Conservation (phyloP, 1,140 invertebrate species). For the Schlechtendalia chinensis region DNA sequence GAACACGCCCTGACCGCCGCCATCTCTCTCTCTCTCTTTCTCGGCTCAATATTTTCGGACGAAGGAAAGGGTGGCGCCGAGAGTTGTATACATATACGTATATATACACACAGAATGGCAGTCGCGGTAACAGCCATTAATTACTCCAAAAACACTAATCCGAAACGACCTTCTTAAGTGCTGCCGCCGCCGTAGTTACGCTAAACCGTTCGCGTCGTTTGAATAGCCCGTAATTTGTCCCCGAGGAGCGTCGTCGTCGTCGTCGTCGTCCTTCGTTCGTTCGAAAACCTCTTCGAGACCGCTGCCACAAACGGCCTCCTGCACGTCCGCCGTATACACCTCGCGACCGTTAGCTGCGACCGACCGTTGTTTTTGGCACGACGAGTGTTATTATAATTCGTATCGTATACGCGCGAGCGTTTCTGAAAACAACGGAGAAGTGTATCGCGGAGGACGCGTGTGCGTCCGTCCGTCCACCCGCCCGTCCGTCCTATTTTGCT, state of each 20-base stretch:
- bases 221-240: slow-evolving; percentile 37
- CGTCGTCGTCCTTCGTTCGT: no score
- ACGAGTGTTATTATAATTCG: not conserved
- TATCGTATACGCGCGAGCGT: no score
- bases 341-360: no score
- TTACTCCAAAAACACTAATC: slow-evolving; percentile 2
- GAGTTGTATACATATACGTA: not conserved
- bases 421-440: no score
- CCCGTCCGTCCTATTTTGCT: no score
- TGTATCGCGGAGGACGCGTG: no score
- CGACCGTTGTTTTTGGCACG: not conserved
- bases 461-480: no score
- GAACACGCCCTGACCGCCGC: not conserved
- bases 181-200: not conserved
- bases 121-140: not conserved
- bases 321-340: not conserved
- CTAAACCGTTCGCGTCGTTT: slow-evolving; percentile 20
- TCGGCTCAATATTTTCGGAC: no score
- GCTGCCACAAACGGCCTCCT: no score
- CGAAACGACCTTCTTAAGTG: slow-evolving; percentile 27
- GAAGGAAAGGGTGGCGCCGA: not conserved
- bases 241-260: not conserved
- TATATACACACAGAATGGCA: no score
- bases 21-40: no score
- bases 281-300: not conserved